Evolutionary conservation across 2,888 invertebrate species (phyloP).

Genomic region (Salticus scenicus): DNA sequence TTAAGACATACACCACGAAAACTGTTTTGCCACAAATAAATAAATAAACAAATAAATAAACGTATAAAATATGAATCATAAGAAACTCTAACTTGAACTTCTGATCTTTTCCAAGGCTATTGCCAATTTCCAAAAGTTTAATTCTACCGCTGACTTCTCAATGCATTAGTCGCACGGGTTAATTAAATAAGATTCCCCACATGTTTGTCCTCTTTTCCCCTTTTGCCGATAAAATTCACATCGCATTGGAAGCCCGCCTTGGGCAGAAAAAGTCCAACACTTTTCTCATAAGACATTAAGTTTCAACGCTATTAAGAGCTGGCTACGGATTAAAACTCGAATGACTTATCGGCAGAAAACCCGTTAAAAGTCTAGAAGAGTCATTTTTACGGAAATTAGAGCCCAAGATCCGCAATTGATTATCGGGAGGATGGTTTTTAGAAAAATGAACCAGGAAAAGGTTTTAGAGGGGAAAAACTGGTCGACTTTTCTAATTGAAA

Average conservation of each 20-base stretch:
- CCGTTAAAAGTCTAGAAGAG: constrained; percentile 9
- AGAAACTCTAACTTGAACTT: neutral
- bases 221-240: neutral
- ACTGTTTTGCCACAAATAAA: neutral
- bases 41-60: constrained; percentile 2
- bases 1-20: too few relatives aligned
- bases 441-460: constrained; percentile 17
- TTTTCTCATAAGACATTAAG: constrained; percentile 12
- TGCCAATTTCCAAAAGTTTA: neutral
- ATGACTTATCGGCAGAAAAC: constrained; percentile 12
- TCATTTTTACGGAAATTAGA: constrained; percentile 19
- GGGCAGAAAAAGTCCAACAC: constrained; percentile 7
- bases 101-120: neutral
- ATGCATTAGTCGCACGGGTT: constrained; percentile 16
- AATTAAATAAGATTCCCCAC: constrained; percentile 17
- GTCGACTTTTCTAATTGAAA: neutral
- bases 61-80: neutral
- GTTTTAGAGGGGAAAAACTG: constrained; percentile 4
- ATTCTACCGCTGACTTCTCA: constrained; percentile 2
- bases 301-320: constrained; percentile 16
- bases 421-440: constrained; percentile 12
- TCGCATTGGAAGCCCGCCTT: neutral
- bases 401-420: constrained; percentile 13
- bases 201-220: neutral
- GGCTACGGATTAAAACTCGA: constrained; percentile 1